A percentile compares a stretch with the other conserved stretches of the same genome.
These are phyloP conservation scores for Spicauda simplicius DNA, from an alignment of 2,888 invertebrate genomes.

Conservation along the genomic window DNA sequence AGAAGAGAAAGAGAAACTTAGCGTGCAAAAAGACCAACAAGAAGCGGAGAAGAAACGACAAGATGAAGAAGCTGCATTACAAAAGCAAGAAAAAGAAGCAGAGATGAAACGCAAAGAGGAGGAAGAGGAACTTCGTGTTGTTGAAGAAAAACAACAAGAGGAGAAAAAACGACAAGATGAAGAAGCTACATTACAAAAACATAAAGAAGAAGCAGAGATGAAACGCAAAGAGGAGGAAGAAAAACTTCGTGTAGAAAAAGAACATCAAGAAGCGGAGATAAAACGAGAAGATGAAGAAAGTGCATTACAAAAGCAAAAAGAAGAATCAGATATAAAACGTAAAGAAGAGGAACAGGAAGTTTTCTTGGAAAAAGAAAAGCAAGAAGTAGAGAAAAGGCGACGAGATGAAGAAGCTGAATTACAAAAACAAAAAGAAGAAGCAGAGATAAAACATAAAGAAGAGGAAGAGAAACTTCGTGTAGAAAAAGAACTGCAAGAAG, in stretches of 20 bases:
- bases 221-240: background rate
- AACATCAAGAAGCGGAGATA: background rate
- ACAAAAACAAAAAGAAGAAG: constrained; percentile 24
- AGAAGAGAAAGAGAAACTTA: constrained; percentile 10
- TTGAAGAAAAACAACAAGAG: constrained; percentile 12
- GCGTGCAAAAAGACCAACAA: constrained; percentile 21
- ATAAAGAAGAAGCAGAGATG: background rate
- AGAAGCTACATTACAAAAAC: background rate
- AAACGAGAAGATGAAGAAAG: background rate
- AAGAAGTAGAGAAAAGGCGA: constrained; percentile 14
- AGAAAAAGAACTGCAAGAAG: constrained; percentile 25
- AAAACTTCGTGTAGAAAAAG: background rate
- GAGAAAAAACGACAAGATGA: constrained; percentile 6
- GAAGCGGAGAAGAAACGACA: constrained; percentile 7
- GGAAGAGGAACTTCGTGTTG: background rate
- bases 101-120: background rate
- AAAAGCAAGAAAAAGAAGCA: background rate
- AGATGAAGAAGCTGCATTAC: background rate
- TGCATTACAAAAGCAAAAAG: background rate
- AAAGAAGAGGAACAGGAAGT: background rate
- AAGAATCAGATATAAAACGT: background rate
- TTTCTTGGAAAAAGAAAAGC: background rate
- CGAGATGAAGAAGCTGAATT: background rate
- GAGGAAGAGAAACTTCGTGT: constrained; percentile 9
- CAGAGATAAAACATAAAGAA: constrained; percentile 36